These are phyloP conservation scores for Aphelocoma coerulescens DNA, from an alignment of 2,113 vertebrate genomes.

Conservation along the genomic window DNA sequence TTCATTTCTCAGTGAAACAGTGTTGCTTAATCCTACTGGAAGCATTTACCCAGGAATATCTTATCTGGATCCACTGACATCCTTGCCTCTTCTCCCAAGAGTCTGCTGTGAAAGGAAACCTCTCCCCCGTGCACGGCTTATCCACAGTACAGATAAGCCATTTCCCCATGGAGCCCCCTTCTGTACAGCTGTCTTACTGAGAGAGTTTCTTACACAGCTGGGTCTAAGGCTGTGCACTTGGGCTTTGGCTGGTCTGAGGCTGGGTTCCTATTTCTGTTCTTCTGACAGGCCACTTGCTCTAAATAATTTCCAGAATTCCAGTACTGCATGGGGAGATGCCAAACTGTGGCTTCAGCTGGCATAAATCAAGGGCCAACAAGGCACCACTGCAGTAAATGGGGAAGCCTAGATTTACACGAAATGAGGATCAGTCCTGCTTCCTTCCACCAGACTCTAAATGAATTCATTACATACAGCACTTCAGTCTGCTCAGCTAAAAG, in stretches of 20 bases:
- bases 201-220: not conserved
- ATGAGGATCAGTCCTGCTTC: slow-evolving; percentile 7
- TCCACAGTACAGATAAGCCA: not conserved
- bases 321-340: not conserved
- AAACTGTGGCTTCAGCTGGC: not conserved
- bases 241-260: not conserved
- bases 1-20: not conserved
- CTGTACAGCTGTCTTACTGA: not conserved
- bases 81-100: not conserved
- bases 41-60: not conserved
- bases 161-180: not conserved
- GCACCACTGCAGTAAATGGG: not conserved
- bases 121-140: not conserved
- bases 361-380: slow-evolving; percentile 27
- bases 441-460: slow-evolving; percentile 32
- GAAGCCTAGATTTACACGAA: not conserved
- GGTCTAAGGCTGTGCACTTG: not conserved
- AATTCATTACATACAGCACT: slow-evolving; percentile 50
- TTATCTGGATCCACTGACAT: not conserved
- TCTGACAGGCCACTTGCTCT: not conserved
- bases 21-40: not conserved
- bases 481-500: slow-evolving; percentile 45
- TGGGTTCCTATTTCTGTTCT: not conserved
- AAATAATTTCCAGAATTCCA: not conserved
- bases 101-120: not conserved